Evolutionary conservation across 2,797 vertebrate species (phyloP).

Genomic region (Chromobotia macracanthus): DNA sequence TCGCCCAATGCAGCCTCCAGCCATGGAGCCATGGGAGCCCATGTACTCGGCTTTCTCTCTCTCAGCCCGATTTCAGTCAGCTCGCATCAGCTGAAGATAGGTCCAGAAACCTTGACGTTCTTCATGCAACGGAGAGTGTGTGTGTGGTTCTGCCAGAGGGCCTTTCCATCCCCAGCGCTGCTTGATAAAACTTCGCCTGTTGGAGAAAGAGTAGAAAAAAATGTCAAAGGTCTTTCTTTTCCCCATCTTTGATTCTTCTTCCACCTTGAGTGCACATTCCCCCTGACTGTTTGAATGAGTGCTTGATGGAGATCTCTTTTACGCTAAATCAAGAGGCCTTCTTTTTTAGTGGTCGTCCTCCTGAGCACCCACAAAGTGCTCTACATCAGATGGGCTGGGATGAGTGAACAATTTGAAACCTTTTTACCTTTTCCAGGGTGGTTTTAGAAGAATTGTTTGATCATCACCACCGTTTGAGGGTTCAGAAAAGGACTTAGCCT

Average conservation of each 20-base stretch:
- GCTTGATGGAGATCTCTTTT: conserved; percentile 65
- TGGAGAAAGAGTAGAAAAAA: conserved; percentile 70
- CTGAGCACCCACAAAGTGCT: conserved; percentile 61
- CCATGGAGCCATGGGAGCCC: conserved; percentile 76
- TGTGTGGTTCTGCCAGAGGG: conserved; percentile 77
- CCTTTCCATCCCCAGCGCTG: conserved; percentile 69
- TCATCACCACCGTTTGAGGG: conserved; percentile 18
- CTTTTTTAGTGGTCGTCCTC: conserved; percentile 63
- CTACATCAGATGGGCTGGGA: conserved; percentile 68
- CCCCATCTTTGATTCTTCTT: conserved; percentile 56
- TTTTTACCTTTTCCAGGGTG: conserved; percentile 65
- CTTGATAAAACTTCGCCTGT: conserved; percentile 81
- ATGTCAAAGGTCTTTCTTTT: conserved; percentile 68
- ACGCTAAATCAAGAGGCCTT: conserved; percentile 47
- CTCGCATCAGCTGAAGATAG: conserved; percentile 68
- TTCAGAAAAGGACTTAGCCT: conserved; percentile 47
- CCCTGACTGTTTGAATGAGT: conserved; percentile 70
- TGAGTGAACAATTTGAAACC: conserved; percentile 78
- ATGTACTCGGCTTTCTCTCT: conserved; percentile 68
- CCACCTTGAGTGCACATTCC: conserved; percentile 69
- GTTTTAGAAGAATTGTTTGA: conserved; percentile 45
- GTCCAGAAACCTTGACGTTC: conserved; percentile 71
- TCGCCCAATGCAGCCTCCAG: conserved; percentile 79
- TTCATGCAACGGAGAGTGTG: conserved; percentile 47
- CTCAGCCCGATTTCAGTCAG: conserved; percentile 65